Base-by-base conservation (phyloP, 2,797 vertebrate genomes). In the Microctenopoma lineatum region DNA sequence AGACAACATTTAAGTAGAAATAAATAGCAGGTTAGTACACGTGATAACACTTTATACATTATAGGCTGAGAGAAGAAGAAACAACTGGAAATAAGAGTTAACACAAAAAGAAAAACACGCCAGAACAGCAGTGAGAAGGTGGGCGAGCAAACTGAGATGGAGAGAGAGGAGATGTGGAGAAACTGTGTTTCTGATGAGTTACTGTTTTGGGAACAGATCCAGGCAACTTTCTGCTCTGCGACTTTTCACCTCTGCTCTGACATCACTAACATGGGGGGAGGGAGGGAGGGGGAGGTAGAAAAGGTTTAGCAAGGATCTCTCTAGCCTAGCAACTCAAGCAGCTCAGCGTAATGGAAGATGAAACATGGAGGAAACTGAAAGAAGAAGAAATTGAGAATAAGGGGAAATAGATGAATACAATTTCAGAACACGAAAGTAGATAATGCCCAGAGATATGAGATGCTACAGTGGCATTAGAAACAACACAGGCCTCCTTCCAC, bases 301-400 rank as follows among this genome's bases (percentile, higher is more conserved):
- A 77, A 69, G 65, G 73, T 85, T 73, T 64, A 77, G 57, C 4
- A 8, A 87, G 67, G 63, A 86, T 67, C 39, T 69, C 14, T 72
- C 62, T 71, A 84, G 75, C 82, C 75, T 79, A 79, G 84, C 77
- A 89, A 90, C 84, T 77, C 56, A 69, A 70, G 76, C 58, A 52
- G 52, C 70, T 73, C 48, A 66, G 82, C 80, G 75, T 73, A 75
- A 77, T 39, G 56, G 79, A 53, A 60, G 76, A 78, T 29, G 32
- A 18, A 73, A 76, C 4, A 9, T 27, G 36, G 53, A 61, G 39
- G 16, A 62, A n/a, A 59, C 32, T 6, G 10, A 21, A 55, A 42
- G 38, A 27, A 18, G 3, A 42, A 50, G 25, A 41, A 14, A 41
- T 10, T 38, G 36, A 62, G 12, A 27, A 1, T 27, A n/a, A 41